Evolutionary conservation across 92 coral and sea anemone genomes (phyloP), one percentile per base, ranked within the genome.

Genomic region (Phenganax marumi): DNA sequence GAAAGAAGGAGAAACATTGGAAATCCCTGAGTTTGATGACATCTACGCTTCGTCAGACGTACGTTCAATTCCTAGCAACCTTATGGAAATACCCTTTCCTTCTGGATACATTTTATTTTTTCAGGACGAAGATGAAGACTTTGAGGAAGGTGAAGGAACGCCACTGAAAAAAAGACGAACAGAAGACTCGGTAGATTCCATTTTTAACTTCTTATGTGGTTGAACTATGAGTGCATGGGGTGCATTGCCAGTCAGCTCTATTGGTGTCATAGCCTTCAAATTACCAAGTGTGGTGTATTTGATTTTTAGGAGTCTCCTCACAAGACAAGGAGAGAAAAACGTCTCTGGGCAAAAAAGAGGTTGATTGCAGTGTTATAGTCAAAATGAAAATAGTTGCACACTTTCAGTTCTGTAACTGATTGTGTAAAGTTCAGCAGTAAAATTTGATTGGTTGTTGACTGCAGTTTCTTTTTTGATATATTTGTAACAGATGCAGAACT

Each of bases 31-130:
- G 26, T 94, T 94, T 89, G 97, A 94, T 86, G 98, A 94, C 52
- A 90, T 94, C n/a, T 94, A 94, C 82, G 98, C 92, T 46, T 87
- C 90, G 63, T 92, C 98, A n/a, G 98, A 94, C 90, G 98, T 94
- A 88, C n/a, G 26, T 14, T 21, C 18, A 62, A 70, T 48, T 50
- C 12, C 10, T 18, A 26, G 8, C 8, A 21, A 50, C 12, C 9
- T 70, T 6, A 47, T 4, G 68, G 33, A 68, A 68, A 6, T 33
- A 33, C 50, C 50, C 10, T 17, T 1, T 26, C 25, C 12, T 65
- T 18, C 72, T 6, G 13, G 46, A 65, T 65, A 65, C 13, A 70
- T 70, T 46, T 26, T 53, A 22, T 49, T 17, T 47, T 49, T 79
- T 39, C 33, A 86, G 86, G 90, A 91, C 65, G 97, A 93, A 50